Evolutionary conservation across 2,888 invertebrate genomes (phyloP).

Genomic region (Nycteola revayana): DNA sequence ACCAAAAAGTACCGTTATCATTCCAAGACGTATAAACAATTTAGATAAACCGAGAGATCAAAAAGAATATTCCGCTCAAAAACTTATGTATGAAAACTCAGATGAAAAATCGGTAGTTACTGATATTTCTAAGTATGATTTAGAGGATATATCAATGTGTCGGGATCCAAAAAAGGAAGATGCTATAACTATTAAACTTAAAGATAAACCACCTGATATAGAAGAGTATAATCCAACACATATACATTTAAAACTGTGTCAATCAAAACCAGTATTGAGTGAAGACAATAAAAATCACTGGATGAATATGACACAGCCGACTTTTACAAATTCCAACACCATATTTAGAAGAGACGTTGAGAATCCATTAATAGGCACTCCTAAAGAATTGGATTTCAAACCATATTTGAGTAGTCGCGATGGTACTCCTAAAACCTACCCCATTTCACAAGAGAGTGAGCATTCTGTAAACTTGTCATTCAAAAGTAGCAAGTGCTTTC

Average conservation of each 20-base stretch:
- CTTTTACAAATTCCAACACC: constrained; percentile 24
- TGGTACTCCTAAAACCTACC: constrained; percentile 46
- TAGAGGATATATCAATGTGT: constrained; percentile 54
- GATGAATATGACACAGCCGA: constrained; percentile 23
- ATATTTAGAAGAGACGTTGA: constrained; percentile 16
- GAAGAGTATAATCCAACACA: constrained; percentile 37
- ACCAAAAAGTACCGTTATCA: constrained; percentile 16
- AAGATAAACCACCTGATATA: constrained; percentile 40
- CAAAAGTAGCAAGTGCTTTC: constrained; percentile 35
- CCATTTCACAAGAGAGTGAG: constrained; percentile 35
- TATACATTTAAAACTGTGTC: constrained; percentile 43
- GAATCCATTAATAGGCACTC: constrained; percentile 6
- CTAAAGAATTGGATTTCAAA: constrained; percentile 37
- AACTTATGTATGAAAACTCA: constrained; percentile 35
- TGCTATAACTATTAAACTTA: constrained; percentile 50
- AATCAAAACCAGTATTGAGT: constrained; percentile 17
- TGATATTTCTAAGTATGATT: constrained; percentile 54
- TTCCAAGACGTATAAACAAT: constrained; percentile 16
- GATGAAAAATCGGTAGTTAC: constrained; percentile 51
- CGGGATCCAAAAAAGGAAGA: constrained; percentile 42
- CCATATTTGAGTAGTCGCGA: constrained; percentile 48
- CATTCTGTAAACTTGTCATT: constrained; percentile 39
- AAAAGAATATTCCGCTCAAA: constrained; percentile 31
- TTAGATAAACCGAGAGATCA: constrained; percentile 25
- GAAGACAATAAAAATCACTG: constrained; percentile 29